Evolutionary conservation across 1,140 invertebrate genomes (phyloP).

Genomic region (Heliconius melpomene): DNA sequence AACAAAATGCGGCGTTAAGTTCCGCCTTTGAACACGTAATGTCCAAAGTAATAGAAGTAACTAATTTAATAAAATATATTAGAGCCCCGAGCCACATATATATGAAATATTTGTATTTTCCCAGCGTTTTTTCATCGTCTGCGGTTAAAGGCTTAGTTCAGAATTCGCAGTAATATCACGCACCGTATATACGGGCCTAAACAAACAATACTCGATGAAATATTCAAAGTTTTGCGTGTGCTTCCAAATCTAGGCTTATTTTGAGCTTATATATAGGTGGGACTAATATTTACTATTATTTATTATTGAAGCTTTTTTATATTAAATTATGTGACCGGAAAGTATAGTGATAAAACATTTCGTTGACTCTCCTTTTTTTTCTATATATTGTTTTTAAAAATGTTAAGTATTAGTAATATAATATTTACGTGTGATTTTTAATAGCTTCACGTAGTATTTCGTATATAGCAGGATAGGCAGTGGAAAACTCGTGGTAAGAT

Average conservation of each 20-base stretch:
- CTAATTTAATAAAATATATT: neutral
- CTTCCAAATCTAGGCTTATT: neutral
- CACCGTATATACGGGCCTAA: conserved; percentile 2
- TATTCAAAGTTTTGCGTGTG: conserved; percentile 11
- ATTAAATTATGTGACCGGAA: neutral
- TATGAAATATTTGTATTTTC: neutral
- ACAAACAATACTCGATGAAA: conserved; percentile 19
- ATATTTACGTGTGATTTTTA: too few species aligned
- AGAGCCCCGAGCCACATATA: neutral
- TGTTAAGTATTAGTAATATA: too few species aligned
- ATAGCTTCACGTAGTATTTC: too few species aligned
- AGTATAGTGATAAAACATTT: neutral
- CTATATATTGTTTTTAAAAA: too few species aligned
- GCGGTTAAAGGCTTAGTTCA: conserved; percentile 1
- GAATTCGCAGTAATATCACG: conserved; percentile 9
- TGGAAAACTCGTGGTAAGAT: too few species aligned
- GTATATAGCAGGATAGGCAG: too few species aligned
- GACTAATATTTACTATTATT: neutral
- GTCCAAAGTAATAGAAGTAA: too few species aligned
- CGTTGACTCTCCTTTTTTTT: too few species aligned
- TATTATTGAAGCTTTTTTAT: neutral
- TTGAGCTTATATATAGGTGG: neutral
- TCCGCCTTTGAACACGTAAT: too few species aligned
- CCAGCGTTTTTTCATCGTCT: conserved; percentile 1
- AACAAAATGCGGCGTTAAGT: neutral